Evolutionary conservation across 2,113 vertebrate species (phyloP).

Genomic region (Podarcis raffonei): DNA sequence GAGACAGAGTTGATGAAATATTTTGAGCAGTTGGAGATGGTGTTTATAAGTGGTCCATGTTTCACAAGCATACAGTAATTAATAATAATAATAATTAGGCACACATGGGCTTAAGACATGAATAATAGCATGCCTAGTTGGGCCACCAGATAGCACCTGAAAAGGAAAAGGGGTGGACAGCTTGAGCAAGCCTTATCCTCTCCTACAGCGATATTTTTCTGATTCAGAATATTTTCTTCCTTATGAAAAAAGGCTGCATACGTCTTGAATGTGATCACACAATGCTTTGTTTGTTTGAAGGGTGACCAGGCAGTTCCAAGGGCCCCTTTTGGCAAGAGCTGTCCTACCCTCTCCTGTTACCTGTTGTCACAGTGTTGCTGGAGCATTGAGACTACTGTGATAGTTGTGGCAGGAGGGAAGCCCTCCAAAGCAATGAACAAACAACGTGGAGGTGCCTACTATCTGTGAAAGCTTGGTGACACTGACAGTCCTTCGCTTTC

Average conservation of each 20-base stretch:
- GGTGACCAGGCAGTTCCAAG: neutral
- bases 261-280: neutral
- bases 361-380: neutral
- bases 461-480: slow-evolving; percentile 65
- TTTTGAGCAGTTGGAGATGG: no score
- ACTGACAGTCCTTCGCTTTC: slow-evolving; percentile 51
- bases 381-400: neutral
- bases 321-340: neutral
- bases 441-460: neutral
- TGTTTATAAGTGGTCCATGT: no score
- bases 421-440: neutral
- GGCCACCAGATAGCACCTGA: neutral
- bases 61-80: no score
- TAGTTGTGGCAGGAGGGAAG: neutral
- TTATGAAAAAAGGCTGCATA: neutral
- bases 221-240: neutral
- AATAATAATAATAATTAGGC: no score
- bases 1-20: no score
- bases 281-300: neutral
- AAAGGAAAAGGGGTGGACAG: neutral
- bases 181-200: neutral
- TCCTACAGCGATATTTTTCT: neutral
- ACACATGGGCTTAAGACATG: neutral
- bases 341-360: neutral
- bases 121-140: neutral